Evolutionary conservation across 2,888 invertebrate genomes (phyloP), one percentile per base, ranked within the genome.

Genomic region (Xestia rhomboidea): DNA sequence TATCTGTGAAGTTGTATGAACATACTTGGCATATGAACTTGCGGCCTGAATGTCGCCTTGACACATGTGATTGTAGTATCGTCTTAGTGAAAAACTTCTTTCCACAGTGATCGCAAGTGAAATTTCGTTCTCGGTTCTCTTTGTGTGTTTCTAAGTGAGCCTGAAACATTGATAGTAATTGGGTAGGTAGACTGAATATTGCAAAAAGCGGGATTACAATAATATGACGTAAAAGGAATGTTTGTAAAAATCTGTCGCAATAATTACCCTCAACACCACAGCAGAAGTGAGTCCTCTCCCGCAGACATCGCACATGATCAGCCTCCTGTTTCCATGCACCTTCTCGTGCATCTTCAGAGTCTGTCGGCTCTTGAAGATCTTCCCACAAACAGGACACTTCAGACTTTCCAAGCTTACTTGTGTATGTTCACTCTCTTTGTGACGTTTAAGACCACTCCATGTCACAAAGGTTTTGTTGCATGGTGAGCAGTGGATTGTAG

Each of bases 1-100:
- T 96, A 83, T 95, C 95, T 0, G 94, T 95, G 84, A 96, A 96
- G 0, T 95, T 94, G 79, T 91, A 94, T 64, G 91, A 92, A 88
- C 97, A 97, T 54, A 94, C 87, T 66, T 95, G 93, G 80, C 97
- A 97, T 74, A 96, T 93, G 85, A 90, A 96, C n/a, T 94, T 89
- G 8, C 93, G 92, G 34, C 92, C 94, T 0, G 92, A 93, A 85
- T 96, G 96, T 13, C 93, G 89, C 7, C 93, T 88, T 0, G 93
- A 90, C 0, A 93, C 90, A 81, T 96, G 96, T 0, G 93, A 91
- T 0, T 89, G 81, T 13, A 96, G 87, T 46, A 92, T 93, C 18
- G 92, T 92, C 63, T 94, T 95, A 0, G 94, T 95, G 79, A 91
- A 95, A 89, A 96, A 97, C 62, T 95, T 95, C 83, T 95, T 95